phyloP scores from a whole-genome alignment of 2,797 vertebrate genomes.

The Eleutherodactylus coqui region DNA sequence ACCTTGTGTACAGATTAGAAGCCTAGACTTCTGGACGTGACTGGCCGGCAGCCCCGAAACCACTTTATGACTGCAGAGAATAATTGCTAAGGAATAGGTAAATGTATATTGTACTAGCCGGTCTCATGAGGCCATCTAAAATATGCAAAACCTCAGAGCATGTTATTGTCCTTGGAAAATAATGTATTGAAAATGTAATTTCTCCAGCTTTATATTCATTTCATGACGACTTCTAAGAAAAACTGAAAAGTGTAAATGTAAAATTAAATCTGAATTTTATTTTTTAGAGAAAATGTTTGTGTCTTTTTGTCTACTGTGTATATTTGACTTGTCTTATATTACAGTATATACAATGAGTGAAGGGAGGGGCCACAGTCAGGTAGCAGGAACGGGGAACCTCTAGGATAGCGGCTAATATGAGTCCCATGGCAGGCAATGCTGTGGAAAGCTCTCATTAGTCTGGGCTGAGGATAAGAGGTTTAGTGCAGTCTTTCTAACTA shows the following conservation, averaged over 20 bases:
- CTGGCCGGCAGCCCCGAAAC: neutral
- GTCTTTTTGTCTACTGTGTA: neutral
- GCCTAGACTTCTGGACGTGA: neutral
- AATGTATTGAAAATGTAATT: conserved; percentile 32
- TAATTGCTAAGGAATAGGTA: neutral
- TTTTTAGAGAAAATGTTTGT: neutral
- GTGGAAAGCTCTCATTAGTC: too few species aligned
- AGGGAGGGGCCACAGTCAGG: too few species aligned
- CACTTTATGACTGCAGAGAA: neutral
- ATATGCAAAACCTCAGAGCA: neutral
- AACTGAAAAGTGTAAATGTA: conserved; percentile 11
- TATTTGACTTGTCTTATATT: neutral
- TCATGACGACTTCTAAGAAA: conserved; percentile 18
- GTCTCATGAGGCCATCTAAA: neutral
- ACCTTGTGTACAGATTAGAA: neutral
- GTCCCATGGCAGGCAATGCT: too few species aligned
- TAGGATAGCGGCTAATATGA: too few species aligned
- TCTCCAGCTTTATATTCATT: neutral
- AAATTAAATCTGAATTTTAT: neutral
- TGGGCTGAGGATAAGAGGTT: too few species aligned
- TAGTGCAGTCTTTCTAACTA: too few species aligned
- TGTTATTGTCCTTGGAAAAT: conserved; percentile 38
- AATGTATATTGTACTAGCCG: neutral
- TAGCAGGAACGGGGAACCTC: too few species aligned
- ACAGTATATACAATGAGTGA: neutral